phyloP scores from a whole-genome alignment of 2,113 vertebrate species.

The Caracal caracal region DNA sequence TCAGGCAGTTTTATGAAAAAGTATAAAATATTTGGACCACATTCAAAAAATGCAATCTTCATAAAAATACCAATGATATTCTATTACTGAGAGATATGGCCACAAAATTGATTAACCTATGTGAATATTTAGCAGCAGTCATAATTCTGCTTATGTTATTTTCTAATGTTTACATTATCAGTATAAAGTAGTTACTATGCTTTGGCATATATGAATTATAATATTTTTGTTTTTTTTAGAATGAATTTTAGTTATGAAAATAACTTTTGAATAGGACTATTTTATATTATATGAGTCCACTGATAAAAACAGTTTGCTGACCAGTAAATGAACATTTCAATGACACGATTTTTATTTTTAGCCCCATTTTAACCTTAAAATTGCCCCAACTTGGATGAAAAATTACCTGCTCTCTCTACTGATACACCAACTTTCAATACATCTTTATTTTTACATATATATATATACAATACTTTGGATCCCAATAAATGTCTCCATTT shows the following conservation, averaged over 20 bases:
- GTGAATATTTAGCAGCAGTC: background rate
- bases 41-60: background rate
- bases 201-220: background rate
- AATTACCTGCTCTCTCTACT: background rate
- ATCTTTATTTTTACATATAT: constrained; percentile 8
- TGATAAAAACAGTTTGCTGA: background rate
- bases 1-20: background rate
- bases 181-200: background rate
- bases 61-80: background rate
- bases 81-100: background rate
- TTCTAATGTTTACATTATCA: background rate
- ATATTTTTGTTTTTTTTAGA: constrained; percentile 23
- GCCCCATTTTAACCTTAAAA: background rate
- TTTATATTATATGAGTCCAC: background rate
- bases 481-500: background rate
- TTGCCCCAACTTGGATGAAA: background rate
- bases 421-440: background rate
- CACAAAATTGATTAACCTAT: background rate
- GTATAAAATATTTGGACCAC: background rate
- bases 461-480: background rate
- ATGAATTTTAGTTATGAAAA: constrained; percentile 4
- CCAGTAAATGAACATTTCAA: background rate
- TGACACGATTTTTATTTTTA: constrained; percentile 27
- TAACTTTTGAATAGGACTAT: background rate
- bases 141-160: background rate